These are phyloP conservation scores for Neomicropteryx cornuta DNA, from an alignment of 1,140 invertebrate genomes.

Conservation along the genomic window DNA sequence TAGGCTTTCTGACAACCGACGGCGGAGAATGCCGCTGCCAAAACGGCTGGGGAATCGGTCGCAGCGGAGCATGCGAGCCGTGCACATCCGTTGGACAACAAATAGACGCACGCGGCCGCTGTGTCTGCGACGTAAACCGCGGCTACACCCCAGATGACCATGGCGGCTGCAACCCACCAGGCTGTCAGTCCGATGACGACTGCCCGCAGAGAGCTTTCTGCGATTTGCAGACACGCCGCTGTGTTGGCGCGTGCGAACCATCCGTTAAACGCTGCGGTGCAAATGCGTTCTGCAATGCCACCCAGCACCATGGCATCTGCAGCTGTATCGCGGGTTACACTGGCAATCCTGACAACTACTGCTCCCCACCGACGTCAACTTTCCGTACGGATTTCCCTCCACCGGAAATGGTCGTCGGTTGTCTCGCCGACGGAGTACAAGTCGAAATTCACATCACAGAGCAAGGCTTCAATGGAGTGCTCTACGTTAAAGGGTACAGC, in stretches of 20 bases:
- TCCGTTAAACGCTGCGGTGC: constrained; percentile 54
- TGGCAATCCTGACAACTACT: constrained; percentile 57
- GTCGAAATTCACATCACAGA: constrained; percentile 71
- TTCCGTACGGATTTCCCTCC: constrained; percentile 72
- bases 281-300: constrained; percentile 68
- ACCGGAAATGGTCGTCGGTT: constrained; percentile 78
- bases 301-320: constrained; percentile 67
- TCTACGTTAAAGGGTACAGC: constrained; percentile 90
- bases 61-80: constrained; percentile 61
- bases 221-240: constrained; percentile 52
- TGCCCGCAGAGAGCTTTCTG: constrained; percentile 71
- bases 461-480: constrained; percentile 77
- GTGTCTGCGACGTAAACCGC: constrained; percentile 65
- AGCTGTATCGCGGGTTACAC: constrained; percentile 58
- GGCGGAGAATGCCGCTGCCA: too few relatives aligned
- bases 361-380: constrained; percentile 31
- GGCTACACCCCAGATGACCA: constrained; percentile 64
- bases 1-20: too few relatives aligned
- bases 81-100: constrained; percentile 64
- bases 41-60: constrained; percentile 57
- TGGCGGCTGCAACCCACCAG: constrained; percentile 66
- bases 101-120: constrained; percentile 63
- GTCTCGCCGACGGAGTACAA: constrained; percentile 83
- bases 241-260: constrained; percentile 62
- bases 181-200: constrained; percentile 62